Evolutionary conservation across 1,140 invertebrate species (phyloP).

Genomic region (Drosophila nigrodunni): DNA sequence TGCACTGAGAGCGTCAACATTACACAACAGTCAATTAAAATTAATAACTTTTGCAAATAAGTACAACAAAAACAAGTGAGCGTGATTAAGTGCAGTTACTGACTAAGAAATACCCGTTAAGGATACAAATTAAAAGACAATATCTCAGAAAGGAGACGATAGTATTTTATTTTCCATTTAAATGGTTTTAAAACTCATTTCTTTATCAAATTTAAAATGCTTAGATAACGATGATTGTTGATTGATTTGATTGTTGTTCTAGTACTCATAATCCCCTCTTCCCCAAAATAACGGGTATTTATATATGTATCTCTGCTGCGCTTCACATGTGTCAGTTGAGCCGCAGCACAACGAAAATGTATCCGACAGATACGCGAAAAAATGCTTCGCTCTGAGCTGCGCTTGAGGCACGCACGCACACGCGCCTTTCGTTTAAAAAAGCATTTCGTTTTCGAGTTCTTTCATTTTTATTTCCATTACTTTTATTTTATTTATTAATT

Average conservation of each 20-base stretch:
- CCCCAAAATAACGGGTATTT: background rate
- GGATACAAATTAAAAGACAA: too few species aligned
- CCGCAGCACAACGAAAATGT: slow-evolving; percentile 61
- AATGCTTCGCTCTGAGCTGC: slow-evolving; percentile 40
- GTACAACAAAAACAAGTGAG: slow-evolving; percentile 32
- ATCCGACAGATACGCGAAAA: slow-evolving; percentile 72
- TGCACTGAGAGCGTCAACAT: slow-evolving; percentile 63
- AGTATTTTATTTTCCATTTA: too few species aligned
- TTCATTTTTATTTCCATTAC: background rate
- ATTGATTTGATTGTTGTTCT: too few species aligned
- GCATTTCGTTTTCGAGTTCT: slow-evolving; percentile 39
- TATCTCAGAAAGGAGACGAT: too few species aligned
- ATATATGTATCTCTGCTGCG: slow-evolving; percentile 26
- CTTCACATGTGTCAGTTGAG: slow-evolving; percentile 65
- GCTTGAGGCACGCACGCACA: slow-evolving; percentile 73
- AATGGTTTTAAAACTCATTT: too few species aligned
- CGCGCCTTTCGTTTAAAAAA: slow-evolving; percentile 70
- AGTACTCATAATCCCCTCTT: too few species aligned
- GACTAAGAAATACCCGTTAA: background rate
- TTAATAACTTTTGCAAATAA: slow-evolving; percentile 78
- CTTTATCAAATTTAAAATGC: too few species aligned
- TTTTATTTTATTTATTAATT: slow-evolving; percentile 63
- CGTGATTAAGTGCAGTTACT: background rate
- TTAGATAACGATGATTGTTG: too few species aligned
- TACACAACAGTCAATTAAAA: slow-evolving; percentile 82